Evolutionary conservation across 1,140 invertebrate species (phyloP), one percentile per base, ranked within the genome.

Genomic region (Orchesella cincta): DNA sequence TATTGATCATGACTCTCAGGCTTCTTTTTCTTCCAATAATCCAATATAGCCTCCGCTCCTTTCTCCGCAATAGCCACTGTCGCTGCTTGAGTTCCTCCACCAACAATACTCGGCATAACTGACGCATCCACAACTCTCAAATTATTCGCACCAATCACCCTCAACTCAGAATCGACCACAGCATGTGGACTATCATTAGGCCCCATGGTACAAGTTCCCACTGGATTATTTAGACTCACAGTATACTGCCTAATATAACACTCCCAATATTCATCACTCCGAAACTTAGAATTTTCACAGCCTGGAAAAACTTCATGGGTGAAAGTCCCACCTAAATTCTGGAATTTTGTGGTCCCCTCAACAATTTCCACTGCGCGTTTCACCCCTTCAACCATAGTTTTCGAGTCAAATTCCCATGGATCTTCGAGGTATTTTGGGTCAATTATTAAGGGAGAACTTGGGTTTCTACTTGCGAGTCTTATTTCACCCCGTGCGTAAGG

Each of bases 21-120:
- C 8, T 57, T 23, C 23, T 23, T 12, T 46, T 46, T 74, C 31
- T 57, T 78, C 92, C 92, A 93, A 39, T 90, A 86, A 74, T 89
- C 86, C 83, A 94, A 94, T 8, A 97, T 92, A 83, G 96, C 83
- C 86, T 97, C 94, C 0, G 94, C 89, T 0, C 92, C 94, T 84
- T 95, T 96, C 83, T 98, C 95, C 0, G 87, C 95, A n/a, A 98
- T 94, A 94, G 97, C 97, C 14, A 97, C 93, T 0, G 91, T 90
- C 0, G 93, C 92, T 0, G 93, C 93, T 80, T 94, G 94, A 23
- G 94, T 94, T 82, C 95, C 94, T 0, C 93, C 94, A 83, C 90
- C 93, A 0, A 92, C 92, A 0, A 95, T 91, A 0, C 89, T 88
- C 0, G 93, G 92, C 91, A 94, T 93, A 52, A 94, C 92, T 23